Base-by-base conservation (phyloP, 1,140 invertebrate species). In the Atta texana region DNA sequence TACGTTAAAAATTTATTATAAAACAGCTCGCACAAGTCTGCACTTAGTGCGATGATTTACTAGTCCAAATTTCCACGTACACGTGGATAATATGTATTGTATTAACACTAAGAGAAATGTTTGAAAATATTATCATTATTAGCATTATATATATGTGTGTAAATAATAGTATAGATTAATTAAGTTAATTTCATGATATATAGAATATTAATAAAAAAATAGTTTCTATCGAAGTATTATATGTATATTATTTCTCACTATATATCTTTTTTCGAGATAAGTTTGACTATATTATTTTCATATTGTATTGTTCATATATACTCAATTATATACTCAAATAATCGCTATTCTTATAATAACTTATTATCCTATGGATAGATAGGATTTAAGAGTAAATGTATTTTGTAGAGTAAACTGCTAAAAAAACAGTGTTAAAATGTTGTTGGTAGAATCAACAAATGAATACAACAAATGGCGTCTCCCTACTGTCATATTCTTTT, bases 1-100 rank as follows among this genome's bases (percentile, higher is more conserved):
- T 72, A 82, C 87, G 74, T 91, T 91, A 91, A 91, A 91, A 91
- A 91, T 91, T 91, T 87, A 91, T 86, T 88, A 85, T 90, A 87
- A 91, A 90, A 91, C 81, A 90, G 90, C 89, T 91, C 90, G 86
- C 89, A 87, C 90, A 91, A 91, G 89, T 91, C 90, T 90, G 90
- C 90, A 91, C 90, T 91, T 87, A 88, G 88, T 81, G 87, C 85
- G 74, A 89, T 63, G 89, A 87, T 74, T 87, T 63, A 21, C 24
- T 76, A 44, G 85, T 31, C 84, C 61, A 85, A 89, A 85, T 80
- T 78, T 87, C 53, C 18, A 31, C 28, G 51, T 86, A 78, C 21
- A 21, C 34, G 49, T 28, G 34, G 24, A 59, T 51, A 68, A 72
- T 7, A 24, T 24, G 24, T 24, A 49, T 61, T 28, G 24, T 18